Evolutionary conservation across 2,113 vertebrate species (phyloP).

Genomic region (Mionectes macconnelli): DNA sequence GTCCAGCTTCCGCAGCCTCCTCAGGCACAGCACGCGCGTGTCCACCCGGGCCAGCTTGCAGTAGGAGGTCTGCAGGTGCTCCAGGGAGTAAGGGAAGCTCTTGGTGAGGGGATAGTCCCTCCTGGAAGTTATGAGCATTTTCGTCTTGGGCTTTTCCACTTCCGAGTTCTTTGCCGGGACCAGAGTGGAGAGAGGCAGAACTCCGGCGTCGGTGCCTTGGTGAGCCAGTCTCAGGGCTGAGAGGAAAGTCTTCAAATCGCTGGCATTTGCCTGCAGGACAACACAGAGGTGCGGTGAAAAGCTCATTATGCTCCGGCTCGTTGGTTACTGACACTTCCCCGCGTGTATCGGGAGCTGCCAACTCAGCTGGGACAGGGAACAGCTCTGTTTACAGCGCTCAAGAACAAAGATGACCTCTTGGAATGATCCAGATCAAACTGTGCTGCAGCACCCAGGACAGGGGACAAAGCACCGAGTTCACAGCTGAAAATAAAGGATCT

Average conservation of each 20-base stretch:
- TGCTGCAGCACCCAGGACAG: neutral
- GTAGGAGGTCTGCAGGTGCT: conserved; percentile 92
- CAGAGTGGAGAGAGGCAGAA: conserved; percentile 80
- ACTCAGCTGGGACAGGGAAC: neutral
- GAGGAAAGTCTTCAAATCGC: conserved; percentile 89
- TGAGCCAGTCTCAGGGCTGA: conserved; percentile 88
- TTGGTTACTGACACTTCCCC: neutral
- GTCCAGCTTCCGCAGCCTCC: conserved; percentile 88
- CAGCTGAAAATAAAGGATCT: neutral
- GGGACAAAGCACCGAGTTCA: neutral
- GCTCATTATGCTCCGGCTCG: neutral
- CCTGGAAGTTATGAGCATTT: conserved; percentile 87
- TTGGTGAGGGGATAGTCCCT: conserved; percentile 92
- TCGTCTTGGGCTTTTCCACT: conserved; percentile 93
- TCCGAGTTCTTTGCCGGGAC: conserved; percentile 86
- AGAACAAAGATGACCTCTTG: neutral
- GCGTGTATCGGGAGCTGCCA: neutral
- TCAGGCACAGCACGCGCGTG: conserved; percentile 86
- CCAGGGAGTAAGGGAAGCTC: conserved; percentile 89
- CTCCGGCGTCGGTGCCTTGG: conserved; percentile 76
- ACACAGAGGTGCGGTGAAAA: neutral
- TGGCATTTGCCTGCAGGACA: conserved; percentile 82
- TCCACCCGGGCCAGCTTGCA: conserved; percentile 90
- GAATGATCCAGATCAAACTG: neutral
- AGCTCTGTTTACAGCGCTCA: neutral